Base-by-base conservation (phyloP, 2,797 vertebrate genomes). In the Discoglossus pictus region DNA sequence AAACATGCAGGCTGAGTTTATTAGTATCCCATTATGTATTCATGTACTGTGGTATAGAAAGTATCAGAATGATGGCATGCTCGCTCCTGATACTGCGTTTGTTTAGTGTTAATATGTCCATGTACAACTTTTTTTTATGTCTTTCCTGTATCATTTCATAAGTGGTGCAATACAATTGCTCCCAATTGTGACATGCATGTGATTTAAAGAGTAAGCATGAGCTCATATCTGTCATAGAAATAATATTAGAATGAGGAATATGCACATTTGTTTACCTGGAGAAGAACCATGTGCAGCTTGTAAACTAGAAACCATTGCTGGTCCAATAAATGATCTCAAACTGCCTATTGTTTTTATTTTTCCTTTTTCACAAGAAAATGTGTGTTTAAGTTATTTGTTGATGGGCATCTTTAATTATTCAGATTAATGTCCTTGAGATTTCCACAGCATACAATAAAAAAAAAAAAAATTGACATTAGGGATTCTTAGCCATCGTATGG, bases 261-360 rank as follows among this genome's bases (percentile, higher is more conserved):
- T 38, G 21, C 23, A 59, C 8, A 40, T 39, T 50, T 58, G 15
- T n/a, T n/a, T n/a, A n/a, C n/a, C n/a, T n/a, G n/a, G n/a, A n/a
- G n/a, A n/a, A n/a, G n/a, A n/a, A n/a, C n/a, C n/a, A n/a, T n/a
- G n/a, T n/a, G n/a, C 35, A 36, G 18, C 2, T 18, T 64, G 61
- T 64, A 23, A 64, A 44, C 12, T 44, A n/a, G 2, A 44, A 54
- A 27, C 48, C n/a, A n/a, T n/a, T 13, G 13, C 23, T 61, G 23
- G 31, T 64, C 50, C 61, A 64, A 64, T 64, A 64, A 64, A 64
- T n/a, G n/a, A 64, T 64, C 17, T 64, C 17, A 35, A 53, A 40
- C 24, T 64, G 39, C n/a, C 21, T 38, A 24, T 15, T 31, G 27
- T 44, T 21, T 44, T 24, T 38, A 3, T 34, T 18, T 23, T 43